Conservation (phyloP, 2,888 invertebrate species). For the Tricholauxania praeusta region DNA sequence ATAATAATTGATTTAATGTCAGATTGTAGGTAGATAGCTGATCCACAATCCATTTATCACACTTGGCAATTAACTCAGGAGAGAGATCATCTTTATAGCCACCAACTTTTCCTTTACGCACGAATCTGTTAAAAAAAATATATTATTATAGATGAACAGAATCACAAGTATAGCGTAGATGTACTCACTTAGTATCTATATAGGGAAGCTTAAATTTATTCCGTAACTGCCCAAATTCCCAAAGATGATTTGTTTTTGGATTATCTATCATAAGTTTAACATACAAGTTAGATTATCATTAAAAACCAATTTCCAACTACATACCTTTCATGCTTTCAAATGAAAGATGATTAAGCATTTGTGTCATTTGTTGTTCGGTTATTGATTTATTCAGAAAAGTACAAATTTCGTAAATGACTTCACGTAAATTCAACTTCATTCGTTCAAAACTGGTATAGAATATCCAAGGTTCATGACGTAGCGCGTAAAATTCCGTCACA, state of each 20-base stretch:
- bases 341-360: slow-evolving; percentile 49
- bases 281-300: too few species aligned
- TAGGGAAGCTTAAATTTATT: slow-evolving; percentile 21
- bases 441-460: slow-evolving; percentile 49
- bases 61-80: slow-evolving; percentile 36
- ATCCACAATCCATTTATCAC: slow-evolving; percentile 43
- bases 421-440: slow-evolving; percentile 49
- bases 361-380: slow-evolving; percentile 42
- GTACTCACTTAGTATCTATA: slow-evolving; percentile 39
- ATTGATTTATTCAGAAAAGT: slow-evolving; percentile 46
- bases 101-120: slow-evolving; percentile 46
- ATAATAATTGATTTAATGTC: slow-evolving; percentile 41
- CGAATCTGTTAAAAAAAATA: slow-evolving; percentile 39
- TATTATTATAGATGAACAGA: not conserved
- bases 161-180: not conserved
- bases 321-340: slow-evolving; percentile 53
- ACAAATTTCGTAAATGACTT: slow-evolving; percentile 46
- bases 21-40: slow-evolving; percentile 36
- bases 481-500: slow-evolving; percentile 47
- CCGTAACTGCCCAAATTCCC: slow-evolving; percentile 43
- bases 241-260: slow-evolving; percentile 54
- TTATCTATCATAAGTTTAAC: slow-evolving; percentile 48
- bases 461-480: slow-evolving; percentile 49
- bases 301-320: too few species aligned
- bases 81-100: slow-evolving; percentile 45